These are phyloP conservation scores for Ptychochromis oligacanthus DNA, from an alignment of 2,113 vertebrate species.

Conservation along the genomic window DNA sequence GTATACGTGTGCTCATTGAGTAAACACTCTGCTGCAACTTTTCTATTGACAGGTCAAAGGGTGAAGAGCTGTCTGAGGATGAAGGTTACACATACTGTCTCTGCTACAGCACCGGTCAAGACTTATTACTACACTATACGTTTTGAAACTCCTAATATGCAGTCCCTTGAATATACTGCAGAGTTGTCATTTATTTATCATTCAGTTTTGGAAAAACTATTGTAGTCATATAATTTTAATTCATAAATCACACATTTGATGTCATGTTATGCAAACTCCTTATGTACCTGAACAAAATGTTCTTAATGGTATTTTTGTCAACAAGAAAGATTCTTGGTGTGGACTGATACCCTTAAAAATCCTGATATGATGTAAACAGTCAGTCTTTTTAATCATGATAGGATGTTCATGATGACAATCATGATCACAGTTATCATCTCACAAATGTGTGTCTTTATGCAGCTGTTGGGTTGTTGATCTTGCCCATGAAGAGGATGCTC, in stretches of 20 bases:
- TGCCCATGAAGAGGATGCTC: conserved; percentile 83
- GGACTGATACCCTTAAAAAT: not conserved
- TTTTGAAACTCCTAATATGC: not conserved
- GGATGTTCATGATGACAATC: not conserved
- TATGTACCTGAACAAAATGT: not conserved
- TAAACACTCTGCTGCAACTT: conserved; percentile 34
- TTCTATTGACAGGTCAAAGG: conserved; percentile 68
- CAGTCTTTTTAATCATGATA: not conserved
- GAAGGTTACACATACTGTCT: conserved; percentile 32
- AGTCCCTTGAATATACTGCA: not conserved
- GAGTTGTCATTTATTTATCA: not conserved
- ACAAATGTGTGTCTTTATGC: not conserved
- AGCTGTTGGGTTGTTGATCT: conserved; percentile 74
- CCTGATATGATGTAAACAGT: not conserved
- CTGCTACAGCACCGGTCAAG: not conserved
- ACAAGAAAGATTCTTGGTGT: not conserved
- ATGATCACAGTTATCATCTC: not conserved
- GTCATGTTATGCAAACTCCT: not conserved
- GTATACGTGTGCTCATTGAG: conserved; percentile 59
- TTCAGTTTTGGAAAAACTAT: not conserved
- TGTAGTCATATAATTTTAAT: not conserved
- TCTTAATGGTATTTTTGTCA: not conserved
- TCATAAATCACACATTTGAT: not conserved
- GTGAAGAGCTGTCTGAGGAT: conserved; percentile 40
- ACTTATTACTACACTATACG: not conserved